Evolutionary conservation across 2,113 vertebrate genomes (phyloP).

Genomic region (Xenus cinereus): DNA sequence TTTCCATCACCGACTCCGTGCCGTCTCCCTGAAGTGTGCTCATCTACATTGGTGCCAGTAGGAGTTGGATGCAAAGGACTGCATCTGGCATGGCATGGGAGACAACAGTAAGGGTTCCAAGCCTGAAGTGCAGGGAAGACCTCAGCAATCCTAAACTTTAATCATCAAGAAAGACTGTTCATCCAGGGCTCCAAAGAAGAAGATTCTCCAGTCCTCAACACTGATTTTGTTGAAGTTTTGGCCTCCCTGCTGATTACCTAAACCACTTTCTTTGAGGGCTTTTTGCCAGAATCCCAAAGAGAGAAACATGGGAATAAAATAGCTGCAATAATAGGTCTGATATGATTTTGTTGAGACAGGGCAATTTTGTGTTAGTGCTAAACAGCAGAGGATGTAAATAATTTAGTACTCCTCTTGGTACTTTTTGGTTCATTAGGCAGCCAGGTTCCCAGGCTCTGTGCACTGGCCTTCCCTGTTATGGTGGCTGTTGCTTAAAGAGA

Average conservation of each 20-base stretch:
- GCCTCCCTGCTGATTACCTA: background rate
- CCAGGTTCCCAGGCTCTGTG: background rate
- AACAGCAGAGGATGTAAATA: background rate
- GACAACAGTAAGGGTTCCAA: background rate
- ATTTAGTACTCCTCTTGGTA: slow-evolving; percentile 3
- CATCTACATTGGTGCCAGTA: background rate
- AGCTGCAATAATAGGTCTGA: background rate
- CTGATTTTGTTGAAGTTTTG: background rate
- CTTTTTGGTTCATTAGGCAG: background rate
- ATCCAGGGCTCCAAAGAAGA: background rate
- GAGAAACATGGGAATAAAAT: background rate
- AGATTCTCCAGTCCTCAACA: background rate
- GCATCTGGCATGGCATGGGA: background rate
- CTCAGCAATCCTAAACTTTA: background rate
- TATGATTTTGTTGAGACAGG: background rate
- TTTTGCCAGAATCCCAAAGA: background rate
- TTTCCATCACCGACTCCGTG: background rate
- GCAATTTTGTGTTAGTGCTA: background rate
- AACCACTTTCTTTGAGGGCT: background rate
- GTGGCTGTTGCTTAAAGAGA: background rate
- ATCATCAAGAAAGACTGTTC: background rate
- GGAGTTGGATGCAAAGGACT: background rate
- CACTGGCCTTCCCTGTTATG: background rate
- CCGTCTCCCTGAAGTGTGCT: background rate
- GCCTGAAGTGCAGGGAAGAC: background rate